Evolutionary conservation across 92 coral and sea anemone genomes (phyloP), one percentile per base, ranked within the genome.

Genomic region (Diadumene lineata): DNA sequence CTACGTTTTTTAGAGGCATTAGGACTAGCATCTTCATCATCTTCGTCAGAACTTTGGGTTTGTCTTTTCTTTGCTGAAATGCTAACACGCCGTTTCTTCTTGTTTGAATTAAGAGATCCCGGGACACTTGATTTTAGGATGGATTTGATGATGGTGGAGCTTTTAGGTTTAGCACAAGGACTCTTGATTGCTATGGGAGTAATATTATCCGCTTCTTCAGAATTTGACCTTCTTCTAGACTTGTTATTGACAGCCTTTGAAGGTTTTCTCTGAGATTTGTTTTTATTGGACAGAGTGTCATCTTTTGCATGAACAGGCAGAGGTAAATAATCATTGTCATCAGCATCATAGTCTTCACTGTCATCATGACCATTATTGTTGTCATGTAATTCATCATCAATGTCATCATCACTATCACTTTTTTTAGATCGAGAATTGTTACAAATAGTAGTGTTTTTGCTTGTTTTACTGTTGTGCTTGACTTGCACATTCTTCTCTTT

Each of bases 1-100:
- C 69, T 64, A 22, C 96, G 92, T 17, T 73, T 69, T 64, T 69
- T 69, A 25, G 86, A 66, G 16, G 61, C 68, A 22, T 50, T 82
- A 24, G 77, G 57, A 19, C 77, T 68, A 31, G 16, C 77, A 17
- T 48, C 66, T 16, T 64, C 72, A 21, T 88, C 86, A 27, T 88
- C 86, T 28, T 77, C 83, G 73, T 80, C 75, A 1, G 70, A 81
- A 19, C 72, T 68, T 7, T 21, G 4, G 11, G 62, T 19, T 11
- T 61, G 43, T 28, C 31, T 56, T 1, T 56, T 50, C 60, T 76
- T 68, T 15, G 64, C 22, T 25, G 57, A 64, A 24, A 85, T 81
- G 31, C 77, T 80, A 1, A 85, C 82, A 75, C 80, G 53, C 21
- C 71, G 56, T 57, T 80, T 74, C 50, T 77, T 63, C 11, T 84